Evolutionary conservation across 2,113 vertebrate genomes (phyloP), one percentile per base, ranked within the genome.

Genomic region (Emydura subglobosa): DNA sequence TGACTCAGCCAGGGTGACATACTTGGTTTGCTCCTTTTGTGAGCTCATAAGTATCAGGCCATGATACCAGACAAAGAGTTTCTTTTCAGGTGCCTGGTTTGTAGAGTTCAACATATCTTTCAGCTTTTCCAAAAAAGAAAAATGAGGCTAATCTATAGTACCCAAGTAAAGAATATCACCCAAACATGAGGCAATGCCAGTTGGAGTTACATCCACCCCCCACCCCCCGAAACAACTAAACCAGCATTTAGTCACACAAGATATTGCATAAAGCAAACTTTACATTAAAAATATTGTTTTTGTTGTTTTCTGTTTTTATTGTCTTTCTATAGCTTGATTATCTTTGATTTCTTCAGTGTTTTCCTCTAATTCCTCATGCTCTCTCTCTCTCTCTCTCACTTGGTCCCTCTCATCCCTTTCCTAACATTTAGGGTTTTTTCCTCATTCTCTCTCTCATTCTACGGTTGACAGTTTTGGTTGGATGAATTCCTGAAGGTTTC

Each of bases 1-100:
- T 88, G 76, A 86, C 79, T 95, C 89, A 83, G 31, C 53, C 78
- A 92, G 78, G 82, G 74, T 61, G 44, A 94, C 88, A 51, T 42
- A 57, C 7, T 39, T 5, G 16, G 74, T 72, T 83, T 27, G 7
- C 44, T 94, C 34, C 3, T 10, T 82, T 81, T 65, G 81, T 59
- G 79, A 42, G 54, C 57, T 90, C 5, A 0, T 42, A 88, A 87
- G 50, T 88, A 83, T 44, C 31, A n/a, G 85, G 61, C 39, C 21
- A 61, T 53, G 21, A 79, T 81, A 88, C 34, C 11, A 87, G 72
- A 72, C 19, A 1, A 57, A 13, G 0, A 74, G 42, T 76, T 82
- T 24, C 50, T 39, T 72, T 44, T 12, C 51, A 68, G 82, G 31
- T 42, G 54, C 83, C 79, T 34, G 76, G 7, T 84, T 89, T 90